These are phyloP conservation scores for Calyptomena viridis DNA, from an alignment of 2,113 vertebrate species.

Conservation along the genomic window DNA sequence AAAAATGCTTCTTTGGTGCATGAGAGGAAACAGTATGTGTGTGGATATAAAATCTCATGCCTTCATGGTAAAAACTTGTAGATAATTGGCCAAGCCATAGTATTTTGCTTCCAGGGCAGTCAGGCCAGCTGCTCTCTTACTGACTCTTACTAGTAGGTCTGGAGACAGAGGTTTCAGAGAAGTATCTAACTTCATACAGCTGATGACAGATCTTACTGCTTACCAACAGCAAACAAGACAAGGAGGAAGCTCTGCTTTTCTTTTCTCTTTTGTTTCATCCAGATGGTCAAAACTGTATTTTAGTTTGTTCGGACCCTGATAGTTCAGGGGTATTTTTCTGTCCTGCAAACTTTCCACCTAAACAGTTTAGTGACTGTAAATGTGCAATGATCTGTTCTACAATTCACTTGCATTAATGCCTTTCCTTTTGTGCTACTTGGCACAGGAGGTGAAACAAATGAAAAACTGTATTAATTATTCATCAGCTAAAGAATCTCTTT, in stretches of 20 bases:
- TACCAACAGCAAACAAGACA: background rate
- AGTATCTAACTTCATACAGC: background rate
- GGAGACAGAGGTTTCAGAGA: background rate
- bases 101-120: background rate
- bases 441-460: slow-evolving; percentile 27
- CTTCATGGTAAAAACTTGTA: background rate
- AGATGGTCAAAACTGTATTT: background rate
- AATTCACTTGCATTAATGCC: background rate
- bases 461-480: slow-evolving; percentile 52
- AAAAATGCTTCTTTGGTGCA: background rate
- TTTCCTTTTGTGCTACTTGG: slow-evolving; percentile 14
- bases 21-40: background rate
- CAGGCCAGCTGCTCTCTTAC: background rate
- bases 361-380: background rate
- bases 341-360: background rate
- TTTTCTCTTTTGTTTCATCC: background rate
- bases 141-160: background rate
- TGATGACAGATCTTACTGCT: background rate
- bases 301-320: background rate
- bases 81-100: background rate
- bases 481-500: slow-evolving; percentile 7
- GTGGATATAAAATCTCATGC: background rate
- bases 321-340: background rate
- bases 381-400: background rate
- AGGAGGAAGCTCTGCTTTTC: background rate